phyloP scores from a whole-genome alignment of 1,140 invertebrate species.

The Drosophila takahashii region DNA sequence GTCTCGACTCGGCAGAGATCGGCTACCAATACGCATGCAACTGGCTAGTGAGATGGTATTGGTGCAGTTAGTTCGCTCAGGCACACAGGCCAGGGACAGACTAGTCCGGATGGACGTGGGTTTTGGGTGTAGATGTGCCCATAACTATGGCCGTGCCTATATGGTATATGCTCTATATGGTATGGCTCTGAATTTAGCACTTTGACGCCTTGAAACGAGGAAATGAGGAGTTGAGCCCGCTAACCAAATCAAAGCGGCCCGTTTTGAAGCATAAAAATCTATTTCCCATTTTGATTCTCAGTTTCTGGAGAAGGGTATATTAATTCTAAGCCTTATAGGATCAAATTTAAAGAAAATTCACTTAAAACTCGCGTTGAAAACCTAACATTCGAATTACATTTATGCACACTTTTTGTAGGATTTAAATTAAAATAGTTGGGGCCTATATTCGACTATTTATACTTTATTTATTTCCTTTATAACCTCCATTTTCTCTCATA shows the following conservation, averaged over 20 bases:
- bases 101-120: conserved; percentile 11
- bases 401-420: too few species aligned
- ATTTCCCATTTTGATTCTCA: not conserved
- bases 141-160: not conserved
- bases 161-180: conserved; percentile 3
- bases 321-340: not conserved
- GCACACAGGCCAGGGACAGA: conserved; percentile 21
- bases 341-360: too few species aligned
- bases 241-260: conserved; percentile 43
- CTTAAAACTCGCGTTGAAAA: too few species aligned
- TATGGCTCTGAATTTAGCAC: conserved; percentile 67
- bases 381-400: too few species aligned
- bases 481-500: too few species aligned
- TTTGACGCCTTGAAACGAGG: conserved; percentile 81
- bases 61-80: conserved; percentile 1
- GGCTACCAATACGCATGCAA: conserved; percentile 31
- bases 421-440: too few species aligned
- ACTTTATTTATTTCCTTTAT: too few species aligned
- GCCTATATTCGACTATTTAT: too few species aligned
- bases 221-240: conserved; percentile 69
- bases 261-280: not conserved
- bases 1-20: conserved; percentile 20
- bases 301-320: not conserved
- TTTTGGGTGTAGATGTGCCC: conserved; percentile 29
- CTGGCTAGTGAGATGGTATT: not conserved